Percentiles rank a stretch among this genome's conserved stretches.
These are phyloP conservation scores for Dromiciops gliroides DNA, from an alignment of 2,113 vertebrate genomes.

Conservation along the genomic window DNA sequence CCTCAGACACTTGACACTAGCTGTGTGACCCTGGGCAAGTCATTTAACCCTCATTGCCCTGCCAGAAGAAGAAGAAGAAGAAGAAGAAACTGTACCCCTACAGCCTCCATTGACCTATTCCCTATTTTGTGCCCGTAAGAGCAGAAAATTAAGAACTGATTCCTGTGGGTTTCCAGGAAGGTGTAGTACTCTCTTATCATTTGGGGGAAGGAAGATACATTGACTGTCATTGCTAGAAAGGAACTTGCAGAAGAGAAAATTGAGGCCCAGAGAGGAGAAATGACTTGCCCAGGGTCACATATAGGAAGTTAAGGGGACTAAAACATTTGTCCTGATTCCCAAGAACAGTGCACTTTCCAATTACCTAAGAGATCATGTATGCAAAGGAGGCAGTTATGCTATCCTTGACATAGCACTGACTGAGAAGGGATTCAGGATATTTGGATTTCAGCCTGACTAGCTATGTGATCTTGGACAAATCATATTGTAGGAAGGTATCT, in stretches of 20 bases:
- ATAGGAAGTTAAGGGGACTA: background rate
- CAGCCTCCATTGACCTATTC: background rate
- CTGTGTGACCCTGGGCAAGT: too few relatives aligned
- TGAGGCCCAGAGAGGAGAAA: background rate
- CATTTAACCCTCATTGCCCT: too few relatives aligned
- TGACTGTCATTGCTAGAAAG: background rate
- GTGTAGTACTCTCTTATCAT: background rate
- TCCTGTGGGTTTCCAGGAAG: background rate
- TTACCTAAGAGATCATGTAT: background rate
- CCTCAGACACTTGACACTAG: too few relatives aligned
- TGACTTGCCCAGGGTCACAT: background rate
- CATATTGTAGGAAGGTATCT: too few relatives aligned
- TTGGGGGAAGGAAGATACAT: background rate
- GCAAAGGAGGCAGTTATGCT: background rate
- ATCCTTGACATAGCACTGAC: background rate
- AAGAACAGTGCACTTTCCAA: background rate
- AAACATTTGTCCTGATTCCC: background rate
- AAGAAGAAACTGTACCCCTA: background rate
- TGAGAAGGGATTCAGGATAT: background rate
- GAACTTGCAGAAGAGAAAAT: background rate
- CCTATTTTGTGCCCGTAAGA: background rate
- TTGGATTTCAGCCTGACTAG: background rate
- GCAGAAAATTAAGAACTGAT: background rate
- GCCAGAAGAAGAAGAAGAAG: too few relatives aligned
- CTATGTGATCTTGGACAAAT: background rate